Conservation (phyloP, 2,888 invertebrate genomes). For the Yponomeuta evonymella region DNA sequence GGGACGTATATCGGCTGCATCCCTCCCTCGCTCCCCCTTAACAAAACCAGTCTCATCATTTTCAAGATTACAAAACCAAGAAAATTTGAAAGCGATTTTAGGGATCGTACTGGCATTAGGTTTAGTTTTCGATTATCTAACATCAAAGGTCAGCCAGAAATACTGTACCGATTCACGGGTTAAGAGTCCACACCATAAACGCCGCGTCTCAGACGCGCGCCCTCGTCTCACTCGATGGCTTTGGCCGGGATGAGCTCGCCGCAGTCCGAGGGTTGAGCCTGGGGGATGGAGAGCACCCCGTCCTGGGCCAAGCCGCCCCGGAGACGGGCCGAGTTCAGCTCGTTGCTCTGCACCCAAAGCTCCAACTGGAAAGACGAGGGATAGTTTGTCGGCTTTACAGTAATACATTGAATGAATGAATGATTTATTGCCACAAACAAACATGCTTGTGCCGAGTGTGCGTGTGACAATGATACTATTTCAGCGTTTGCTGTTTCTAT, state of each 20-base stretch:
- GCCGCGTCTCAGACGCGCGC: constrained; percentile 7
- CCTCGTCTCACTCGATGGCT: constrained; percentile 42
- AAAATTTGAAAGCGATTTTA: not conserved
- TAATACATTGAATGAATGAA: no score
- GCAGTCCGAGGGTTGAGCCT: constrained; percentile 41
- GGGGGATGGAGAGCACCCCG: constrained; percentile 35
- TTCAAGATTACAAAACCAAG: not conserved
- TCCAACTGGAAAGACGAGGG: constrained; percentile 52
- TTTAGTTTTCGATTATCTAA: no score
- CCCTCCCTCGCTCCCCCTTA: no score
- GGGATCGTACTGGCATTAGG: no score
- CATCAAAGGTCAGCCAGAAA: no score
- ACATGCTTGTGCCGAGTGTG: no score
- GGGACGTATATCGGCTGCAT: no score
- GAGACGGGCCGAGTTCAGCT: constrained; percentile 64
- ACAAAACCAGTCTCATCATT: no score
- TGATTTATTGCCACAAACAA: no score
- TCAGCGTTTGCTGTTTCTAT: no score
- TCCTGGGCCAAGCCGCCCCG: constrained; percentile 29
- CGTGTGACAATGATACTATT: no score
- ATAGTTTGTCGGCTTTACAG: not conserved
- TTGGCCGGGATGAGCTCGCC: constrained; percentile 49
- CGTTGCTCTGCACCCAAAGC: constrained; percentile 71
- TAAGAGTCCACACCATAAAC: not conserved
- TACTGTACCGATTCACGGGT: no score